These are phyloP conservation scores for Eriosoma lanigerum DNA, from an alignment of 1,140 invertebrate species.

Conservation along the genomic window DNA sequence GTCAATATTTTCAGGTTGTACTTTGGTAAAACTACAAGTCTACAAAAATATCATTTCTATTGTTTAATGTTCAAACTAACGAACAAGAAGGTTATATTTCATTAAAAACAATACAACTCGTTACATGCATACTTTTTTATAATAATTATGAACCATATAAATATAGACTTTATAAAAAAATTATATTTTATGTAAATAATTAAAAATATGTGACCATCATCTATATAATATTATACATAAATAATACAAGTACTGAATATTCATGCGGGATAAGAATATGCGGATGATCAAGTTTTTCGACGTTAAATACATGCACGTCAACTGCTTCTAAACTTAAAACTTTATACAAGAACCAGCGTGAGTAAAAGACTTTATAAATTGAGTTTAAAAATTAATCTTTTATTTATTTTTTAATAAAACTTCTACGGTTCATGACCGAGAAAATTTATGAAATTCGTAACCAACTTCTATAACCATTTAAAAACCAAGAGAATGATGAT, in stretches of 20 bases:
- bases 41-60: no score
- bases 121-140: background rate
- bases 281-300: background rate
- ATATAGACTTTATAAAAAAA: no score
- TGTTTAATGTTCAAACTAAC: no score
- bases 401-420: conserved; percentile 21
- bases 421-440: background rate
- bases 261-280: background rate
- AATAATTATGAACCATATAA: background rate
- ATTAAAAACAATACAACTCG: background rate
- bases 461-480: background rate
- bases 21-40: no score
- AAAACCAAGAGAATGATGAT: no score
- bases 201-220: background rate
- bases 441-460: conserved; percentile 7
- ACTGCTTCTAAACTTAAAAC: background rate
- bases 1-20: no score
- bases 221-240: background rate
- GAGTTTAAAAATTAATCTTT: background rate
- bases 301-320: conserved; percentile 2
- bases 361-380: background rate
- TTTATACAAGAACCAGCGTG: background rate
- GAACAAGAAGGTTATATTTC: no score
- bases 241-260: background rate
- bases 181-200: background rate